Percentiles rank a stretch among this genome's conserved stretches.
Evolutionary conservation across 2,113 vertebrate species (phyloP).

Genomic region (Oncorhynchus nerka): DNA sequence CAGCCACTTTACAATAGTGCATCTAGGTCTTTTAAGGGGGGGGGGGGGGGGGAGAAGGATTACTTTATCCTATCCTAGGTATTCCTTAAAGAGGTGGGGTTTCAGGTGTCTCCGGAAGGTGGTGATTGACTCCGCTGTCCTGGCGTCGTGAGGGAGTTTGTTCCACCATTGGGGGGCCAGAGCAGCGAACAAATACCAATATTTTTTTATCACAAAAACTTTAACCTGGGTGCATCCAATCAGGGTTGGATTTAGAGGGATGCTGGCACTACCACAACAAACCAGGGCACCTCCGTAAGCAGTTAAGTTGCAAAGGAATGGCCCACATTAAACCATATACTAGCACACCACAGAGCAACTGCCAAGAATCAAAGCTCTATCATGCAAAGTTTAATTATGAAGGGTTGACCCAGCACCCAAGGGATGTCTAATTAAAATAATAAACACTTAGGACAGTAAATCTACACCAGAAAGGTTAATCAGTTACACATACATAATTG

Average conservation of each 20-base stretch:
- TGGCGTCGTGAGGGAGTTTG: no score
- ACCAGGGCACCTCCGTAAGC: neutral
- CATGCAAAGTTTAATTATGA: slow-evolving; percentile 53
- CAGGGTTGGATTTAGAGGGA: neutral
- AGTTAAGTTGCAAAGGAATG: neutral
- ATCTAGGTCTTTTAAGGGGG: no score
- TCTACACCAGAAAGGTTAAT: slow-evolving; percentile 35
- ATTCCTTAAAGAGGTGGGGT: no score
- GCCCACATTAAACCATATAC: neutral
- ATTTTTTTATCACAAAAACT: no score
- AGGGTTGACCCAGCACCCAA: slow-evolving; percentile 25
- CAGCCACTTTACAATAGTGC: no score
- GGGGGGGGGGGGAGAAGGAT: no score
- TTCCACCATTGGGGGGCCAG: no score
- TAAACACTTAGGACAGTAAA: slow-evolving; percentile 44
- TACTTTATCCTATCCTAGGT: no score
- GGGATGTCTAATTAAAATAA: slow-evolving; percentile 45
- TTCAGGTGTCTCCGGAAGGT: no score
- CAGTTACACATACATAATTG: slow-evolving; percentile 38
- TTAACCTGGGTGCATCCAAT: slow-evolving; percentile 11
- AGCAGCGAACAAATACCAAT: no score
- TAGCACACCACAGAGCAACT: slow-evolving; percentile 9
- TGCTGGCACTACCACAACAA: neutral
- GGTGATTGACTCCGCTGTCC: no score
- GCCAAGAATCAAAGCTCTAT: slow-evolving; percentile 45